Conservation (phyloP, 2,888 invertebrate genomes). For the Drosophila eohydei region DNA sequence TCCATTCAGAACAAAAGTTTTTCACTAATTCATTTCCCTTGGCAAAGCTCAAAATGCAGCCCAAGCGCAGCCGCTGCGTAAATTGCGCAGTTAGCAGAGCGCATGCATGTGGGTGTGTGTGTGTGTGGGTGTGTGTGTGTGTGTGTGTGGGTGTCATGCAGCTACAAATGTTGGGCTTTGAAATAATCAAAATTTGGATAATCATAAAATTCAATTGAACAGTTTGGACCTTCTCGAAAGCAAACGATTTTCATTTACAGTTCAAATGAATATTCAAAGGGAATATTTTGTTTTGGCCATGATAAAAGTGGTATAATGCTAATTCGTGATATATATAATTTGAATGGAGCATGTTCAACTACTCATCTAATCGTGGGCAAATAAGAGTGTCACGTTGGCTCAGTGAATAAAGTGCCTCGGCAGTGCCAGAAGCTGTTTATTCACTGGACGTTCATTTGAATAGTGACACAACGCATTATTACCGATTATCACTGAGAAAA, state of each 20-base stretch:
- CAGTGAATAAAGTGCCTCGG: constrained; percentile 8
- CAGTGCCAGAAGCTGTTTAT: constrained; percentile 52
- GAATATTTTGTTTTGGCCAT: background rate
- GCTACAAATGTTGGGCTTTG: background rate
- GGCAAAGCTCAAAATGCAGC: background rate
- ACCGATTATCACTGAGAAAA: constrained; percentile 72
- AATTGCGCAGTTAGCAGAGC: background rate
- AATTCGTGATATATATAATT: background rate
- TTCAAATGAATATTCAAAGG: too few relatives aligned
- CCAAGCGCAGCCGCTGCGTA: background rate
- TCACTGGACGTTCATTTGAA: constrained; percentile 64
- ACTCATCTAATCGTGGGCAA: constrained; percentile 1
- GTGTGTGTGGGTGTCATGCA: background rate
- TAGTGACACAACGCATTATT: constrained; percentile 73
- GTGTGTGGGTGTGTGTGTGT: background rate
- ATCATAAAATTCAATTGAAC: background rate
- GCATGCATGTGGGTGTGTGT: background rate
- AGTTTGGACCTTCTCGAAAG: background rate
- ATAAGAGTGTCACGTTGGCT: constrained; percentile 2
- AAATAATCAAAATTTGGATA: background rate
- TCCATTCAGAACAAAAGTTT: background rate
- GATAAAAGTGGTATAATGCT: background rate
- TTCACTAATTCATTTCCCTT: background rate
- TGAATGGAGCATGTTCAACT: background rate
- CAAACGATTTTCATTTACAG: too few relatives aligned